Base-by-base conservation (phyloP, 1,140 invertebrate genomes). In the Caerostris extrusa region DNA sequence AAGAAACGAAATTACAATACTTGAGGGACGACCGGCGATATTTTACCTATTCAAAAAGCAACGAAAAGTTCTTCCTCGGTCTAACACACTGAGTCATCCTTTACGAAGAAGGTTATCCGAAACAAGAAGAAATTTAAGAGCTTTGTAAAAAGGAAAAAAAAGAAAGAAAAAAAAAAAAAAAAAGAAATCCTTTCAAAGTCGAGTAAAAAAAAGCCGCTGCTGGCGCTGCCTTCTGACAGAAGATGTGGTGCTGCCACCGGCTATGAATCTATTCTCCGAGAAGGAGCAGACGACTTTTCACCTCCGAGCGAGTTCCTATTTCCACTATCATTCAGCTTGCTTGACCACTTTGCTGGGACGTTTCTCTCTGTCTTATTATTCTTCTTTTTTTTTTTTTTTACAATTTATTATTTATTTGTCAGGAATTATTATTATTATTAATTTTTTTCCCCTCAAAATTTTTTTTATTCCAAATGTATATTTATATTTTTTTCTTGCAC, bases 181-280 rank as follows among this genome's bases (percentile, higher is more conserved):
- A 58, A 19, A 77, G 57, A 90, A 90, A 82, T 56, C 89, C 19
- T 81, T 90, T 58, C 85, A 50, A 87, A 85, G n/a, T 57, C 82
- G 14, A 10, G 82, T 85, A 87, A 90, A 90, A 90, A 90, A 90
- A 91, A 82, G 81, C 90, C 90, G 90, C 90, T 91, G 85, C 90
- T 91, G 90, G 90, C 90, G 90, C 90, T 91, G 90, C 61, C 77
- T 83, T 67, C 77, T 85, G 50, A 64, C 77, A 91, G 57, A 91
- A 91, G 81, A 91, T 91, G 81, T 91, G 58, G 56, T 83, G 77
- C 90, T 85, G 81, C 90, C 77, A 91, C 34, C 71, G 90, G 81
- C 71, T 67, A 91, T 64, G 71, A 77, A 90, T 81, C 71, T 81
- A 10, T 90, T 82, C 71, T 90, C 89, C 61, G 60, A 89, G 50